Conservation (phyloP, 2,113 vertebrate species). For the Otocyon megalotis region DNA sequence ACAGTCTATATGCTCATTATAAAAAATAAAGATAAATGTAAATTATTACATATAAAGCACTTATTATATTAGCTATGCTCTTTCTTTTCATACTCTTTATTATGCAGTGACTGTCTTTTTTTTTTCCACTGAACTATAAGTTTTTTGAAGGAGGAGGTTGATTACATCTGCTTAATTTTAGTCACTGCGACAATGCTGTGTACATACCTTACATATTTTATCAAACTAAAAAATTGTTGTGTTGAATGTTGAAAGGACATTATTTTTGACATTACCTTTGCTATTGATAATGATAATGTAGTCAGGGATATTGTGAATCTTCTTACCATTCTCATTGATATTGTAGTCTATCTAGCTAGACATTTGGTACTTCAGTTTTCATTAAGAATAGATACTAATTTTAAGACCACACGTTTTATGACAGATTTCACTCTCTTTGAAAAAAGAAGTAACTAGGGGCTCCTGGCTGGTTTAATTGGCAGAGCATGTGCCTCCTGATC, state of each 20-base stretch:
- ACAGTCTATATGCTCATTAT: not conserved
- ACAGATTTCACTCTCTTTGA: not conserved
- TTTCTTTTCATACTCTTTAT: not conserved
- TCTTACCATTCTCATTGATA: not conserved
- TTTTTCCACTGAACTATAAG: not conserved
- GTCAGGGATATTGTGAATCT: not conserved
- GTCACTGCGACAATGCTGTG: not conserved
- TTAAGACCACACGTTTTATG: not conserved
- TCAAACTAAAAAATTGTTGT: not conserved
- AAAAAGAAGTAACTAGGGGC: not conserved
- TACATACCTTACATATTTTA: not conserved
- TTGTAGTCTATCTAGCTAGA: not conserved
- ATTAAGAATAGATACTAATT: not conserved
- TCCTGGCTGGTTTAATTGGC: not conserved
- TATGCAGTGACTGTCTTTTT: not conserved
- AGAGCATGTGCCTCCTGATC: not conserved
- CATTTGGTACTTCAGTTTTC: not conserved
- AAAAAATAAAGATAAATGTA: not conserved
- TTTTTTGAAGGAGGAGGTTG: not conserved
- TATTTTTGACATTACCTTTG: not conserved
- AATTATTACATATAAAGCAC: not conserved
- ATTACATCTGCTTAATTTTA: not conserved
- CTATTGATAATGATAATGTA: not conserved
- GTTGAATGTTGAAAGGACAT: not conserved
- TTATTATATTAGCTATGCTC: not conserved